Evolutionary conservation across 1,140 invertebrate genomes (phyloP).

Genomic region (Rhizoglyphus robini): DNA sequence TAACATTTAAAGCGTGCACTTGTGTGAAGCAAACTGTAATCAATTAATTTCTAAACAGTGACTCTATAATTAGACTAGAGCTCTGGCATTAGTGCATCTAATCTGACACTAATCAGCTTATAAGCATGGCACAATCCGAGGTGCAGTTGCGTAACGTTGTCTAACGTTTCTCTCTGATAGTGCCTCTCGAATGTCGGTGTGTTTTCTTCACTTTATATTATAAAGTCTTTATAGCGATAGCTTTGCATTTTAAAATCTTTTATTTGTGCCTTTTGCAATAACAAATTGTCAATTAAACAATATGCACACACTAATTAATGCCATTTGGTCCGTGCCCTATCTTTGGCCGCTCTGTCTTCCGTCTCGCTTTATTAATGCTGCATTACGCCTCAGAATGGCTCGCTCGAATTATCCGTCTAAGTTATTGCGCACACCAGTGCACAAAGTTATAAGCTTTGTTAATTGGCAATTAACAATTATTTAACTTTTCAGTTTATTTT

Average conservation of each 20-base stretch:
- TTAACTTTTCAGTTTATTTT: conserved; percentile 14
- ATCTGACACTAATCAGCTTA: no score
- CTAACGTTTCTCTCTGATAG: not conserved
- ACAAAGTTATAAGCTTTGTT: no score
- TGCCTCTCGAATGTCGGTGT: no score
- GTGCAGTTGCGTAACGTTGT: not conserved
- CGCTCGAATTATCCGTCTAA: not conserved
- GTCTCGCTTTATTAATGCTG: no score
- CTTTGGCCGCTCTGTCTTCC: not conserved
- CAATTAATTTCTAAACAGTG: no score
- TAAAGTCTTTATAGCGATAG: no score
- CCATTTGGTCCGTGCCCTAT: not conserved
- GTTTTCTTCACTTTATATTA: not conserved
- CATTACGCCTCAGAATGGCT: not conserved
- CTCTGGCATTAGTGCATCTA: no score
- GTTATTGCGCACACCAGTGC: not conserved
- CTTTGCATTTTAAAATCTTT: conserved; percentile 9
- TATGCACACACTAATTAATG: conserved; percentile 12
- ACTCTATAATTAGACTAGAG: conserved; percentile 5
- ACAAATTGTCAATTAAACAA: conserved; percentile 13
- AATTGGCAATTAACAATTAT: conserved; percentile 6
- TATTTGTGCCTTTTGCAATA: conserved; percentile 11
- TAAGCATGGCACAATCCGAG: not conserved
- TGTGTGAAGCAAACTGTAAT: not conserved
- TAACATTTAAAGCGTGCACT: not conserved